Evolutionary conservation across 2,888 invertebrate genomes (phyloP).

Genomic region (Camponotus fellah): DNA sequence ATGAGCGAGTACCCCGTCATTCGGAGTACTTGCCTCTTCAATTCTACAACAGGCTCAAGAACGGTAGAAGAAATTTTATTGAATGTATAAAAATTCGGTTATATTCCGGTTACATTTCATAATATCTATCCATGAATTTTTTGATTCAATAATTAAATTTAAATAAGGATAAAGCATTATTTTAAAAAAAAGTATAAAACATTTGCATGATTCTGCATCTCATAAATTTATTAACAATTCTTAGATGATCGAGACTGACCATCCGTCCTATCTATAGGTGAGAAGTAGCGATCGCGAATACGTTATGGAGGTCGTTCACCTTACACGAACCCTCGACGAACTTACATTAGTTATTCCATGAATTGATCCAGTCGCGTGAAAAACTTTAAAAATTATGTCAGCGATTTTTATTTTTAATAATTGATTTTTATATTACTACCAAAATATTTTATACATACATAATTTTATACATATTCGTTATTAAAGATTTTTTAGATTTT

Average conservation of each 20-base stretch:
- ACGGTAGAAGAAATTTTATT: not conserved
- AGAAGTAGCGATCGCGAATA: constrained; percentile 3
- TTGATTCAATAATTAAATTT: not conserved
- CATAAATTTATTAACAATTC: not conserved
- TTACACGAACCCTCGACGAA: constrained; percentile 14
- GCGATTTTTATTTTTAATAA: constrained; percentile 1
- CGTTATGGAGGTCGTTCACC: constrained; percentile 32
- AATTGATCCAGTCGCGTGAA: constrained; percentile 17
- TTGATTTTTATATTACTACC: not conserved
- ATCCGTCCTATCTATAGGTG: not conserved
- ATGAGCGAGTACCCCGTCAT: not conserved
- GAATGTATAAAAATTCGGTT: not conserved
- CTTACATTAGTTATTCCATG: constrained; percentile 9
- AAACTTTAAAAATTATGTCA: not conserved
- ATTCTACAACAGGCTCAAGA: not conserved
- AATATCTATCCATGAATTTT: not conserved
- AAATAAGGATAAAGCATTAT: not conserved
- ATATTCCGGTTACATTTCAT: not conserved
- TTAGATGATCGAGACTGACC: not conserved
- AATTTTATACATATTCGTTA: not conserved
- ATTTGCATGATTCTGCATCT: not conserved
- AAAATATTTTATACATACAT: not conserved
- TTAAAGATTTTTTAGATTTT: not conserved
- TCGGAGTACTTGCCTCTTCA: not conserved
- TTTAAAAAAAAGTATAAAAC: not conserved